Conservation (phyloP, 2,113 vertebrate species). For the Brachyistius frenatus region DNA sequence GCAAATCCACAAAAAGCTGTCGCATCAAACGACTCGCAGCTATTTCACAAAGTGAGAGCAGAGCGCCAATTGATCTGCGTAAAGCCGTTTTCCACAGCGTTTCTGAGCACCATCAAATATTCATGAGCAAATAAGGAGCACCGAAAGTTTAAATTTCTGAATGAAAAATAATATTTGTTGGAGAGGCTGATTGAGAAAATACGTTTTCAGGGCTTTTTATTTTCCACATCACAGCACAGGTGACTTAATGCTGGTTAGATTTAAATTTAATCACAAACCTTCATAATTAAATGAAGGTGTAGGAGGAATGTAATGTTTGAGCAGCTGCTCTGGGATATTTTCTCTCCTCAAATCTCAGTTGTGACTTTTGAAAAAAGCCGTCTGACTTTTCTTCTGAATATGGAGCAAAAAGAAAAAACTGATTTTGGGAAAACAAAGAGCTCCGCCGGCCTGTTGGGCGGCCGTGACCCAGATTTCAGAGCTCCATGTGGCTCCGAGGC, state of each 20-base stretch:
- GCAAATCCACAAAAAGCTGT: background rate
- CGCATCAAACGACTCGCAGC: constrained; percentile 32
- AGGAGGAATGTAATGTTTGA: constrained; percentile 40
- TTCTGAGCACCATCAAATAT: background rate
- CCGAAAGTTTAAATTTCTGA: background rate
- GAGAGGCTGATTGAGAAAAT: too few species aligned
- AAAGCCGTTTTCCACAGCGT: background rate
- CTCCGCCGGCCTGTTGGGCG: constrained; percentile 41
- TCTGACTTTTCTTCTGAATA: constrained; percentile 12
- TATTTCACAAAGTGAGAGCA: background rate
- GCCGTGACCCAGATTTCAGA: constrained; percentile 68
- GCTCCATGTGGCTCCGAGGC: constrained; percentile 42
- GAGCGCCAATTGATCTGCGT: background rate
- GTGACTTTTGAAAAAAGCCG: constrained; percentile 7
- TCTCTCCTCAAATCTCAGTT: background rate
- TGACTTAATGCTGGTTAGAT: background rate
- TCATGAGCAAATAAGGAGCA: background rate
- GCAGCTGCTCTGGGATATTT: constrained; percentile 58
- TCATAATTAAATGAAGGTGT: constrained; percentile 34
- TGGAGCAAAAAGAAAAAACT: constrained; percentile 15
- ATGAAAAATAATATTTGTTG: background rate
- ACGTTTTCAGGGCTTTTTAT: too few species aligned
- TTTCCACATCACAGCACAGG: too few species aligned
- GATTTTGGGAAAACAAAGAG: background rate
- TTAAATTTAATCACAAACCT: constrained; percentile 14